phyloP scores from a whole-genome alignment of 2,113 vertebrate species.

The Andinoacara biseriatus region DNA sequence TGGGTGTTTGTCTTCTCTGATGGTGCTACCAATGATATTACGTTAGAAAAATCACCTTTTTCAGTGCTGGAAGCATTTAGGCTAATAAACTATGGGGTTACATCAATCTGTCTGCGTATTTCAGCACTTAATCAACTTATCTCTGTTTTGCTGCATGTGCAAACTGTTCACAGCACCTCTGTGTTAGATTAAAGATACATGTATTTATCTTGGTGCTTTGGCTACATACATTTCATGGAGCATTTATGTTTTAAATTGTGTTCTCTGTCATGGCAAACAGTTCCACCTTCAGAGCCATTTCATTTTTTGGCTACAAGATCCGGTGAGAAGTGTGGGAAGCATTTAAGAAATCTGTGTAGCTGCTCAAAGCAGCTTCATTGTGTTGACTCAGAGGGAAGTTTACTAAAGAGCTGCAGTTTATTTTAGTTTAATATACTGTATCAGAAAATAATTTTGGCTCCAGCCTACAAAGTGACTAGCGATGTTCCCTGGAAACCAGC shows the following conservation, averaged over 20 bases:
- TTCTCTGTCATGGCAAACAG: no score
- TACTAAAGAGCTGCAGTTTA: background rate
- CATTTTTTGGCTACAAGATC: no score
- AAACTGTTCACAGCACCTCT: background rate
- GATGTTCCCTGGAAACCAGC: background rate
- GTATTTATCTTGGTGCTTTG: background rate
- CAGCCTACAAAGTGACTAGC: background rate
- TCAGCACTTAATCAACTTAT: background rate
- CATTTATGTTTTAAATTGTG: background rate
- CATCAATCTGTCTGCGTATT: background rate
- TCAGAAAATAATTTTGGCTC: background rate
- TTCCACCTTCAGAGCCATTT: no score
- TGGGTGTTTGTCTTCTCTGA: background rate
- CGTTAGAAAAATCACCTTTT: background rate
- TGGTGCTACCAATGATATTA: background rate
- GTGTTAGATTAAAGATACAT: background rate
- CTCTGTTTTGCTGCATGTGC: background rate
- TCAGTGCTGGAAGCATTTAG: background rate
- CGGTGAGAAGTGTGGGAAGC: background rate
- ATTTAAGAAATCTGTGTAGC: background rate
- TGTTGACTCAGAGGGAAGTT: background rate
- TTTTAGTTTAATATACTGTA: background rate
- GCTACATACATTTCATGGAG: no score
- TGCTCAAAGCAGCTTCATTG: background rate
- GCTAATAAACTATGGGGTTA: background rate